A percentile compares a stretch with the other conserved stretches of the same genome.
Evolutionary conservation across 2,113 vertebrate species (phyloP).

Genomic region (Edolisoma coerulescens): DNA sequence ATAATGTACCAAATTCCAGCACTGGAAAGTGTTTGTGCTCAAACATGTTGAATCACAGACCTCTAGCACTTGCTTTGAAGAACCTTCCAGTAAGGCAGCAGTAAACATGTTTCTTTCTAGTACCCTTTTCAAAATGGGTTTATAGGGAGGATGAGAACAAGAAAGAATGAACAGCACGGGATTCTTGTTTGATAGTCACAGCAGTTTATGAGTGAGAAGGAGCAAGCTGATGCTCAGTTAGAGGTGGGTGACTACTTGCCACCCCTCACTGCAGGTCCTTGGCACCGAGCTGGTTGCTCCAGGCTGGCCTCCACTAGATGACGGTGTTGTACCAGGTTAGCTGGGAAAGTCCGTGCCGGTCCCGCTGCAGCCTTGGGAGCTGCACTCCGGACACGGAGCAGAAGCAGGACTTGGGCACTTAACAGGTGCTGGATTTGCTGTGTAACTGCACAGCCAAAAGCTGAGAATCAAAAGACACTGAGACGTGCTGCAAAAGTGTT

Average conservation of each 20-base stretch:
- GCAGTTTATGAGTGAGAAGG: not conserved
- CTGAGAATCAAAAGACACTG: not conserved
- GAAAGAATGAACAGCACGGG: not conserved
- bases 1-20: not conserved
- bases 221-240: not conserved
- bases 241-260: not conserved
- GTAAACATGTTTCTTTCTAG: not conserved
- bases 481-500: not conserved
- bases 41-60: not conserved
- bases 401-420: rapidly evolving
- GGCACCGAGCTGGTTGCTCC: rapidly evolving
- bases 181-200: not conserved
- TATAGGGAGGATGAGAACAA: not conserved
- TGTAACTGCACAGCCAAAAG: rapidly evolving
- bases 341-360: rapidly evolving
- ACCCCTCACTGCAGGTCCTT: rapidly evolving
- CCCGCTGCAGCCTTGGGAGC: not conserved
- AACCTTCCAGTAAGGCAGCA: not conserved
- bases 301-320: not conserved
- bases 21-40: not conserved
- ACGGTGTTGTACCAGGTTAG: conserved; percentile 12
- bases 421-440: not conserved
- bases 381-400: rapidly evolving
- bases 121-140: not conserved
- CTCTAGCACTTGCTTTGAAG: not conserved